These are phyloP conservation scores for Andrena bicolor DNA, from an alignment of 2,888 invertebrate species.

Conservation along the genomic window DNA sequence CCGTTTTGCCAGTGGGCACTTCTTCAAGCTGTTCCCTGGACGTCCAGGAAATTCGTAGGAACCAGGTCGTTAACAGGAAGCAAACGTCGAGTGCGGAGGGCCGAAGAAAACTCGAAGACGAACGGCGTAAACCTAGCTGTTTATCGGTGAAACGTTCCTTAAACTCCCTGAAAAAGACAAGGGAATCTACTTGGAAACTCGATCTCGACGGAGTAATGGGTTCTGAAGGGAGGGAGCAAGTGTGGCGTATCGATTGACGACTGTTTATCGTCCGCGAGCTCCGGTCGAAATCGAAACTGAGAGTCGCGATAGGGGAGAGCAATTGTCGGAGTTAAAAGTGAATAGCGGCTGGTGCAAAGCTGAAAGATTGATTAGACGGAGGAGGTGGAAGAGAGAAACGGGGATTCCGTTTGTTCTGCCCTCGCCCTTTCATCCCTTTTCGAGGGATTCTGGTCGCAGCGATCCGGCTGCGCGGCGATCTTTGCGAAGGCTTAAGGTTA, in stretches of 20 bases:
- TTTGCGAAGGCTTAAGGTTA: slow-evolving; percentile 70
- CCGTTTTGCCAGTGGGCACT: neutral
- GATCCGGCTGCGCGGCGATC: slow-evolving; percentile 44
- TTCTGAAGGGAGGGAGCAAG: neutral
- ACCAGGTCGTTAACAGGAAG: slow-evolving; percentile 12
- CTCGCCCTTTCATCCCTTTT: slow-evolving; percentile 9
- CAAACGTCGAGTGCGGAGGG: no score
- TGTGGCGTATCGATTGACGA: neutral
- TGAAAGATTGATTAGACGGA: slow-evolving; percentile 20
- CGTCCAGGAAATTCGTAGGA: slow-evolving; percentile 39
- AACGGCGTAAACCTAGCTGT: no score
- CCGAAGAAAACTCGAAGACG: neutral
- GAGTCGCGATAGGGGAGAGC: neutral
- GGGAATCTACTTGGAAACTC: neutral
- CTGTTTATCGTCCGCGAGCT: neutral
- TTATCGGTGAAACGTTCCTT: neutral
- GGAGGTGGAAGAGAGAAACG: slow-evolving; percentile 11
- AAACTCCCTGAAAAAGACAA: neutral
- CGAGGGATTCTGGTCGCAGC: slow-evolving; percentile 47
- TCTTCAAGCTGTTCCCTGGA: no score
- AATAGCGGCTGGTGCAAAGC: slow-evolving; percentile 33
- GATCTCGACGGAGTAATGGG: neutral
- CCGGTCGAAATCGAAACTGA: neutral
- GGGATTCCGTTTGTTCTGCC: neutral
- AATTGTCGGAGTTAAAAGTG: neutral